Base-by-base conservation (phyloP, 2,113 vertebrate genomes). In the Beaufortia kweichowensis region DNA sequence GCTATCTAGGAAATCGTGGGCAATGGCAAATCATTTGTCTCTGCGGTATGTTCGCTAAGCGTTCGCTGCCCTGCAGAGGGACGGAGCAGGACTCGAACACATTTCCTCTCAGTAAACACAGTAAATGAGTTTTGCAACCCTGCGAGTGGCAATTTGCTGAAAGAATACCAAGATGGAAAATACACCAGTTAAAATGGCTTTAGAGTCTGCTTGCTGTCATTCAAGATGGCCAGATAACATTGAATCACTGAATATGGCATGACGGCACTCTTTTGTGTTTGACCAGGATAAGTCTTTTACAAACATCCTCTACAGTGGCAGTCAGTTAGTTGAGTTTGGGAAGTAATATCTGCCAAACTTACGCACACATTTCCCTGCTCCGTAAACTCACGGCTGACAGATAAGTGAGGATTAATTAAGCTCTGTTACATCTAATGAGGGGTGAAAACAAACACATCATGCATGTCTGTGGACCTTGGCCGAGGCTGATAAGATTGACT, bases 1-100 rank as follows among this genome's bases (percentile, higher is more conserved):
- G 88, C 89, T 89, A 89, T 90, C 88, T 88, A 88, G 81, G 83
- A 90, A 89, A 90, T 88, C 87, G 85, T 69, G 71, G 81, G 83
- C 82, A 85, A 90, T 88, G 86, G 87, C 21, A 78, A 89, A 87
- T 83, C 74, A 78, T 86, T 90, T 89, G 84, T 89, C 89, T 90
- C 84, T 84, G 83, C 86, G 82, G 85, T 86, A 82, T 82, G 72
- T 79, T 86, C 81, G 78, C 82, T 76, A 72, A 66, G 79, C 62
- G 69, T 74, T 82, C 41, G 39, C 19, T 72, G 60, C 24, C 57
- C 24, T 21, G 79, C 48, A 87, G 80, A 72, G 65, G 35, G 60
- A 70, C 68, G 46, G 63, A 73, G 35, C 63, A 79, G 60, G 41
- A 61, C 29, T 41, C 43, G 41, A 28, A 48, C 68, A 68, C 24